A percentile compares a stretch with the other conserved stretches of the same genome.
phyloP scores from a whole-genome alignment of 92 coral and sea anemone genomes.

The Phenganax marumi region DNA sequence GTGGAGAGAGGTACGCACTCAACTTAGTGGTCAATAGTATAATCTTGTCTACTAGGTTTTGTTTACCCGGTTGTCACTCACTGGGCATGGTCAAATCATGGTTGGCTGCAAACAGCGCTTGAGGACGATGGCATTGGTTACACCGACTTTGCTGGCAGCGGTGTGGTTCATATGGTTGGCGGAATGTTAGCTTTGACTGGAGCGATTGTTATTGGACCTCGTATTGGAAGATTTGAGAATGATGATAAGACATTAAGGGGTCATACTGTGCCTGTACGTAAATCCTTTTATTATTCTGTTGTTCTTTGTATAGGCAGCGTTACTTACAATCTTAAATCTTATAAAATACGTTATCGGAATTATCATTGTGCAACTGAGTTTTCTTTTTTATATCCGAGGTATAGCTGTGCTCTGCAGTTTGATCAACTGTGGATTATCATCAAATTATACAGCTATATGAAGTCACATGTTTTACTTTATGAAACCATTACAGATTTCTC shows the following conservation, averaged over 20 bases:
- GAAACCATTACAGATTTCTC: too few relatives aligned
- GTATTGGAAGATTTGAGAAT: conserved; percentile 79
- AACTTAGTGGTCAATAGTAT: too few relatives aligned
- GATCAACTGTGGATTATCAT: too few relatives aligned
- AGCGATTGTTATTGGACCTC: conserved; percentile 75
- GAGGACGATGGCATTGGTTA: not conserved
- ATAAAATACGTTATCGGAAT: too few relatives aligned
- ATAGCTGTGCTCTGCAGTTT: too few relatives aligned
- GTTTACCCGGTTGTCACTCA: conserved; percentile 88
- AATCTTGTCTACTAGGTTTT: conserved; percentile 57
- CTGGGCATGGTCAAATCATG: conserved; percentile 83
- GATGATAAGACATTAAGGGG: conserved; percentile 63
- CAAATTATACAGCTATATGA: too few relatives aligned
- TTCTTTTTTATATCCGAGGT: too few relatives aligned
- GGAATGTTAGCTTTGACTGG: conserved; percentile 83
- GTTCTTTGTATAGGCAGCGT: not conserved
- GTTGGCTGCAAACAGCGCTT: conserved; percentile 60
- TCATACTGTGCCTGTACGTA: conserved; percentile 87
- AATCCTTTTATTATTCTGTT: not conserved
- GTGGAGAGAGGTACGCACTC: too few relatives aligned
- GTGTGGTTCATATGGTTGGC: conserved; percentile 83
- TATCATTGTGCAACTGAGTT: too few relatives aligned
- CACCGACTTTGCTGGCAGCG: conserved; percentile 95
- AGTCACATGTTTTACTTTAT: too few relatives aligned
- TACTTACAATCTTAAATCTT: too few relatives aligned